Percentiles rank a stretch among this genome's conserved stretches.
Conservation (phyloP, 2,113 vertebrate genomes). For the Tragelaphus strepsiceros region DNA sequence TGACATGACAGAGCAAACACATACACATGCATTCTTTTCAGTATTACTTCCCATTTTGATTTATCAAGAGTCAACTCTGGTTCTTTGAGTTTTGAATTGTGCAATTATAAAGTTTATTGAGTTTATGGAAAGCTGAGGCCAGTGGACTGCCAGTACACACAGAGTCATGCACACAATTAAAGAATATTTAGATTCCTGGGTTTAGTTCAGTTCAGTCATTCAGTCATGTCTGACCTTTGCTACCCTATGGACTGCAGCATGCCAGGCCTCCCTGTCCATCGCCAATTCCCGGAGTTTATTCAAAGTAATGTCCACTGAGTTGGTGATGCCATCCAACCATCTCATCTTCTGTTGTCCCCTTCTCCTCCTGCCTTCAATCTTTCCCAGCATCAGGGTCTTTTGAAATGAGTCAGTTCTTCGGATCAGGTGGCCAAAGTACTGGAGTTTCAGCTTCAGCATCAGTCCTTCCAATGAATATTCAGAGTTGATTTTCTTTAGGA, state of each 20-base stretch:
- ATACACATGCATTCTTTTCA: background rate
- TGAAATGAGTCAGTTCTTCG: background rate
- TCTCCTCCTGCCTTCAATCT: background rate
- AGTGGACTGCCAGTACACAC: background rate
- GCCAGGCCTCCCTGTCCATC: background rate
- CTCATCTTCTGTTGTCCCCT: background rate
- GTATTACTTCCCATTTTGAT: background rate
- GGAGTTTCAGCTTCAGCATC: background rate
- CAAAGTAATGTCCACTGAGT: background rate
- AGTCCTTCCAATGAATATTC: background rate
- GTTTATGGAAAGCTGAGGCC: background rate
- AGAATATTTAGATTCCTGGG: background rate
- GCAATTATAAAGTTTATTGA: background rate
- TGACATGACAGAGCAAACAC: background rate
- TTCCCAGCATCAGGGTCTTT: background rate
- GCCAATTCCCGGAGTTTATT: background rate
- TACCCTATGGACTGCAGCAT: fast-evolving
- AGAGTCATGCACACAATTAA: background rate
- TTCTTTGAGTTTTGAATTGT: background rate
- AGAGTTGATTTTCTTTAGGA: background rate
- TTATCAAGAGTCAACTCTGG: background rate
- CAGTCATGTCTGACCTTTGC: background rate
- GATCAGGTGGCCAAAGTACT: background rate
- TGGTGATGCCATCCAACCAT: background rate
- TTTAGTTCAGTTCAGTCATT: background rate